Base-by-base conservation (phyloP, 2,113 vertebrate genomes). In the Uria aalge region DNA sequence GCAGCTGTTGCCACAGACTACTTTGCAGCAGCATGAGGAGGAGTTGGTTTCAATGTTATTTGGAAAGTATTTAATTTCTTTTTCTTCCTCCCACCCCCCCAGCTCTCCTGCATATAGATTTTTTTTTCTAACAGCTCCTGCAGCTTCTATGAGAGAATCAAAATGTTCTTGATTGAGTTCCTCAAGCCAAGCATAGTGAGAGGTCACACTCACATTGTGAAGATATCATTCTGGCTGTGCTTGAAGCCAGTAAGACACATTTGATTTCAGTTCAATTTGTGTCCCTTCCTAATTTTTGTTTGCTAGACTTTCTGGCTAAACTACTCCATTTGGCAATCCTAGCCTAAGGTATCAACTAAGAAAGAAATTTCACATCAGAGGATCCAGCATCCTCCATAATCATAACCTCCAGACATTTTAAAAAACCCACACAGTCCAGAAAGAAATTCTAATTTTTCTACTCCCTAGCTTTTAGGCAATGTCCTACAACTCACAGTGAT, bases 1-100 rank as follows among this genome's bases (percentile, higher is more conserved):
- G 74, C 91, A 96, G 96, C 92, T 97, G 91, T 79, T 96, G 52
- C 78, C 57, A 81, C 62, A 83, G 71, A 92, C 77, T 94, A 66
- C 50, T 96, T 76, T 52, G 60, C 16, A 32, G 62, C 32, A 77
- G 29, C n/a, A 76, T 27, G 29, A 72, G 23, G 48, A 93, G 29
- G 66, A 89, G 20, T 17, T 85, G 27, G 67, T 82, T 81, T 63
- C 48, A 66, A 4, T 80, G 45, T 76, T 88, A 93, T 69, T 71
- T 88, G 47, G 29, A 90, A 84, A 84, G 27, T 43, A 79, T 69
- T 72, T 72, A n/a, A 34, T 48, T 73, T n/a, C 16, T 78, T 19
- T 9, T 16, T 12, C 15, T 38, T 23, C 14, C 32, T 11, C 22
- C 32, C 29, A 29, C 47, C 53, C 41, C 13, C 12, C 18, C 38